Evolutionary conservation across 1,140 invertebrate species (phyloP), one percentile per base, ranked within the genome.

Genomic region (Parapsyche elsis): DNA sequence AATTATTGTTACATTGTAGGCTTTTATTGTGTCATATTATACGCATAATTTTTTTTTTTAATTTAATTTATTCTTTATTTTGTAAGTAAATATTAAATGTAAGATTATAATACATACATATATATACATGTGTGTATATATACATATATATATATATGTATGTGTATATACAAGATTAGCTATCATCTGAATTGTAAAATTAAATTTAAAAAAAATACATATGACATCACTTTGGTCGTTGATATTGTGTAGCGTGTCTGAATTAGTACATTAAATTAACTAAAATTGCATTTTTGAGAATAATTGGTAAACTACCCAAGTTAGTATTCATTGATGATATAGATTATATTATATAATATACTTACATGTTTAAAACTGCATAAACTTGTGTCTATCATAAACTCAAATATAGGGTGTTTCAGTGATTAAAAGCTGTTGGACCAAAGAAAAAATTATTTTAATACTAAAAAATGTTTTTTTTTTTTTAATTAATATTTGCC

Each of bases 391-490:
- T 38, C 30, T 38, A 38, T 38, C 30, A 38, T 38, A 38, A 38
- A 38, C 30, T 38, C 30, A 38, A 38, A 38, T 38, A 38, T 53
- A 53, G 49, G 49, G 49, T 23, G 75, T 77, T 75, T 77, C 30
- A 57, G 38, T 77, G 12, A 23, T 61, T 26, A 45, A 67, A 77
- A 64, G 57, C 57, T 64, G 75, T 77, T 64, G 75, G 75, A 77
- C 75, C 75, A 77, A 77, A 77, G 75, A 77, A 64, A 67, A 64
- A 45, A 14, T 76, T 46, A 75, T 75, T 75, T 9, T 53, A 10
- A 71, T 75, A 53, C 46, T 75, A 75, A 38, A 75, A 21, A 75
- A 75, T 49, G 12, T 77, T 44, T 77, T 44, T 38, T 38, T 38
- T 38, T 38, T 38, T 38, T 38, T 38, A 38, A 38, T 38, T 59